These are phyloP conservation scores for Drosophila recens DNA, from an alignment of 2,888 invertebrate genomes.

Conservation along the genomic window DNA sequence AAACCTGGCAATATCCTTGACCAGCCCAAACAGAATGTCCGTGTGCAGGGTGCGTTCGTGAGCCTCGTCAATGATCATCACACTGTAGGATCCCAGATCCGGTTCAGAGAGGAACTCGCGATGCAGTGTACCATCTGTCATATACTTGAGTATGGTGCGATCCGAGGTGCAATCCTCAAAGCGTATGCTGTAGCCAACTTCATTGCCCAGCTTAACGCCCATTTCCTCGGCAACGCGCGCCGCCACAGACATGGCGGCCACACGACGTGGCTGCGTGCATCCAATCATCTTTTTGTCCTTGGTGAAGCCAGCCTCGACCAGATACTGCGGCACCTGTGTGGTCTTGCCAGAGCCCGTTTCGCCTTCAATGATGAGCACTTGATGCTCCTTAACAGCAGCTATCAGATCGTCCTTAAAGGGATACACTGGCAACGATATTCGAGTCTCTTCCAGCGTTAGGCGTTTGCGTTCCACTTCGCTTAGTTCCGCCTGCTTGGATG, in stretches of 20 bases:
- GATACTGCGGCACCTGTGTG: slow-evolving; percentile 99
- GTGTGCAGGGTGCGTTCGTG: slow-evolving; percentile 99
- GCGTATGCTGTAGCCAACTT: slow-evolving; percentile 95
- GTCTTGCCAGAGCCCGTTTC: slow-evolving; percentile 99
- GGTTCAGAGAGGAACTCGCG: slow-evolving; percentile 99
- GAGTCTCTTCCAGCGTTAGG: slow-evolving; percentile 95
- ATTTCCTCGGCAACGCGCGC: slow-evolving; percentile 99
- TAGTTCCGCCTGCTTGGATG: slow-evolving; percentile 86
- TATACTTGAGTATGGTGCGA: slow-evolving; percentile 97
- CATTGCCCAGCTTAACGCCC: slow-evolving; percentile 97
- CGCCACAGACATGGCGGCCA: slow-evolving; percentile 99
- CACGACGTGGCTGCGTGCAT: slow-evolving; percentile 98
- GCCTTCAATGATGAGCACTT: slow-evolving; percentile 97
- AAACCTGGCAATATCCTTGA: slow-evolving; percentile 97
- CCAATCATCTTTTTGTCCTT: slow-evolving; percentile 95
- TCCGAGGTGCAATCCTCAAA: slow-evolving; percentile 99
- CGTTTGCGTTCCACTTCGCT: slow-evolving; percentile 90
- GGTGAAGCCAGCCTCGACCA: slow-evolving; percentile 97
- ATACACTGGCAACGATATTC: slow-evolving; percentile 96
- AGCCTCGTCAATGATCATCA: slow-evolving; percentile 99
- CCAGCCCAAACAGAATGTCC: slow-evolving; percentile 98
- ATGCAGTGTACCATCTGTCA: slow-evolving; percentile 99
- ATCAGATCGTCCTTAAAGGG: slow-evolving; percentile 96
- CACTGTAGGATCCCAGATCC: slow-evolving; percentile 97
- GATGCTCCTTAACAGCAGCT: slow-evolving; percentile 94